Evolutionary conservation across 2,888 invertebrate genomes (phyloP), one percentile per base, ranked within the genome.

Genomic region (Drosophila antonietae): DNA sequence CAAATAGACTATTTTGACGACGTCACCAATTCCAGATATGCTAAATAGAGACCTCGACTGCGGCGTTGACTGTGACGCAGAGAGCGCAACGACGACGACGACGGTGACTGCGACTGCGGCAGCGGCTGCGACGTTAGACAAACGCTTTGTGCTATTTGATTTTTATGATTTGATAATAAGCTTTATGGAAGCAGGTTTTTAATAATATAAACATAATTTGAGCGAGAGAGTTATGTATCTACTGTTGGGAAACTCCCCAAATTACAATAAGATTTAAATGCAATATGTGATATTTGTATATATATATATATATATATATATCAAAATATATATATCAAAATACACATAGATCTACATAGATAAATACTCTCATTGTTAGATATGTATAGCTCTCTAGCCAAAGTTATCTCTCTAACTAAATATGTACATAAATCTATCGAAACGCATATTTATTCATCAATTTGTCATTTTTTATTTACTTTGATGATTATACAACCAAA

Each of bases 1-100:
- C 20, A 28, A 63, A 53, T 58, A 55, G 49, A 44, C 55, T 60
- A 59, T 51, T 51, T 20, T n/a, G 18, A 31, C 67, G 47, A 44
- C 68, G 44, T 68, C 68, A 64, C 46, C 56, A 51, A 51, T 59
- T 62, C 49, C 55, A 63, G 65, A 60, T 78, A 77, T 78, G 74
- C 57, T 74, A 77, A 78, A 41, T 28, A 63, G 37, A 15, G 28
- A 51, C 64, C 63, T 68, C 53, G 76, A 62, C 41, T 39, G 37
- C 49, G 18, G 20, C 39, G 43, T 18, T 10, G 49, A 33, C 49
- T 35, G 33, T 37, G 39, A 41, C 39, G n/a, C 20, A 3, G 47
- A 18, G 18, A 15, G 49, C 49, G 14, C 12, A 28, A 49, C 49
- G 14, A 1, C 37, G 18, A 28, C 46, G 14, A 23, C 41, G n/a